Conservation (phyloP, 2,888 invertebrate genomes). For the Temnothorax unifasciatus region DNA sequence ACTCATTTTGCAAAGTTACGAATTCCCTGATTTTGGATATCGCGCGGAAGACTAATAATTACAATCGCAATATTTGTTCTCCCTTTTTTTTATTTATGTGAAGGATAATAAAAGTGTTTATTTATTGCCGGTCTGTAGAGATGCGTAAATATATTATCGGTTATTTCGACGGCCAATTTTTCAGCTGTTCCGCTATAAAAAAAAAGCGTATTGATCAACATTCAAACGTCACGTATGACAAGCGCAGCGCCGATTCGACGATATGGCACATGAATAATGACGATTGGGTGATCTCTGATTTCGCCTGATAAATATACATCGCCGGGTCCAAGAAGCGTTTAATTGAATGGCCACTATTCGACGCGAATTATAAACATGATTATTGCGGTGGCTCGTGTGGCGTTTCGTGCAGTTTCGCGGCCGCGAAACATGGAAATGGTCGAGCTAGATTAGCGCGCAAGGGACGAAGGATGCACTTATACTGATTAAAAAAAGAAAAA, state of each 20-base stretch:
- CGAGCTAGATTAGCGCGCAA: constrained; percentile 51
- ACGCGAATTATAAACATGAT: constrained; percentile 67
- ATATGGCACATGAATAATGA: constrained; percentile 34
- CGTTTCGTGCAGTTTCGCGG: constrained; percentile 44
- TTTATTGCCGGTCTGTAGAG: constrained; percentile 12
- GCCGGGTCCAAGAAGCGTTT: constrained; percentile 52
- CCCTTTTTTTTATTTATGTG: background rate
- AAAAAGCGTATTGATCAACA: constrained; percentile 20
- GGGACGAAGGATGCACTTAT: constrained; percentile 67
- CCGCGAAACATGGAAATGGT: constrained; percentile 46
- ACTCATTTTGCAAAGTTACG: background rate
- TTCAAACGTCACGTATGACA: constrained; percentile 32
- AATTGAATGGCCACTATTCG: constrained; percentile 64
- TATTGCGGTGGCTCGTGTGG: constrained; percentile 53
- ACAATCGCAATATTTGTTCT: background rate
- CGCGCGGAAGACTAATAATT: background rate
- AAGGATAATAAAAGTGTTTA: background rate
- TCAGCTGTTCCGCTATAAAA: constrained; percentile 9
- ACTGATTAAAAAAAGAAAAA: constrained; percentile 69
- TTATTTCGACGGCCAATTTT: constrained; percentile 45
- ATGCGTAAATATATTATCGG: constrained; percentile 33
- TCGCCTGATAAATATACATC: constrained; percentile 39
- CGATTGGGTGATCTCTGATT: constrained; percentile 48
- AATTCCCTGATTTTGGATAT: background rate
- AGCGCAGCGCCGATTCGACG: constrained; percentile 15